phyloP scores from a whole-genome alignment of 1,140 invertebrate species.

The Rhopalosiphum padi region DNA sequence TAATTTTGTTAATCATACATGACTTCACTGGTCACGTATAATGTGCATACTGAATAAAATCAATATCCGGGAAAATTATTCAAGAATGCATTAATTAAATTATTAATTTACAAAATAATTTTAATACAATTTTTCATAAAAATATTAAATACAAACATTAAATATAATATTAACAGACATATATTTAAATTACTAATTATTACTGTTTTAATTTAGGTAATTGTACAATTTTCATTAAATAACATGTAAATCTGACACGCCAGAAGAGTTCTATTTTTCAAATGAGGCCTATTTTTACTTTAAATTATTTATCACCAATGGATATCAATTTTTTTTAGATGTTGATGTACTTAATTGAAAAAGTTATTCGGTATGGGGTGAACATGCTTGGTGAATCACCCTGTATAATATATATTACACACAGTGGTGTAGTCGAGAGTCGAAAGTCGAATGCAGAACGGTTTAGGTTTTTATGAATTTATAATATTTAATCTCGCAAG shows the following conservation, averaged over 20 bases:
- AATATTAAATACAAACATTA: neutral
- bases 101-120: neutral
- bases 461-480: constrained; percentile 21
- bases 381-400: neutral
- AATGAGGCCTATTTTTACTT: too few relatives aligned
- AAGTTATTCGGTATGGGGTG: too few relatives aligned
- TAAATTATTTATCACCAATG: too few relatives aligned
- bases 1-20: neutral
- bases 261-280: neutral
- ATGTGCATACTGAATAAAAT: neutral
- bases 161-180: neutral
- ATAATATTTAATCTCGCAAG: constrained; percentile 14
- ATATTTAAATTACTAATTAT: neutral
- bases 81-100: neutral
- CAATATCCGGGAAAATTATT: neutral
- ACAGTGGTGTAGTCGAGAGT: neutral
- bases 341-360: too few relatives aligned
- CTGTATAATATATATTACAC: neutral
- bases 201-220: neutral
- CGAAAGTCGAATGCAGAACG: neutral
- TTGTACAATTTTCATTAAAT: neutral
- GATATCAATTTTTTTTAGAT: too few relatives aligned
- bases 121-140: too few relatives aligned
- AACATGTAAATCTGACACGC: neutral
- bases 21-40: neutral